phyloP scores from a whole-genome alignment of 2,888 invertebrate species.

The Mesochorus sp. region DNA sequence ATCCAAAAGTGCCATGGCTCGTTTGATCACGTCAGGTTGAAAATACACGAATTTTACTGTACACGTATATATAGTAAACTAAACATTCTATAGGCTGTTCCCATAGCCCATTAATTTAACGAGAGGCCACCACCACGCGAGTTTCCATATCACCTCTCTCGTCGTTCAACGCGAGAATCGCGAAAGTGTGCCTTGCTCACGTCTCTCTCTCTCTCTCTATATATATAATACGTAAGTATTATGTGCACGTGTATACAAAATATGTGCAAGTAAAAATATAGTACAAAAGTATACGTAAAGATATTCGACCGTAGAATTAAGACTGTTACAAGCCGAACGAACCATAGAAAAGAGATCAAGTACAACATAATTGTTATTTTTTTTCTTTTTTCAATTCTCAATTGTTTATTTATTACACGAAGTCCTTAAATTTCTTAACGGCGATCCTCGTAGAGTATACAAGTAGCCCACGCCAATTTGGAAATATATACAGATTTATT shows the following conservation, averaged over 20 bases:
- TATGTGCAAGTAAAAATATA: not conserved
- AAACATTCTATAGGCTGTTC: slow-evolving; percentile 13
- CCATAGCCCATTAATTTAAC: slow-evolving; percentile 58
- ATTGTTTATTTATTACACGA: not conserved
- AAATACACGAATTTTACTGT: not conserved
- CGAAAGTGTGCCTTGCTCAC: too few relatives aligned
- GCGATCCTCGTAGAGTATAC: not conserved
- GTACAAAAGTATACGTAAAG: not conserved
- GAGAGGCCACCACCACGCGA: slow-evolving; percentile 35
- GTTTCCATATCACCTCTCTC: not conserved
- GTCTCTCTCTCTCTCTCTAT: not conserved
- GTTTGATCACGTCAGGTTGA: too few relatives aligned
- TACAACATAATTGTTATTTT: slow-evolving; percentile 35
- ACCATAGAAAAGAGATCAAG: slow-evolving; percentile 31
- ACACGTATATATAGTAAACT: not conserved
- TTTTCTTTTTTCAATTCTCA: not conserved
- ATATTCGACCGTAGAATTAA: not conserved
- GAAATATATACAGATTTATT: not conserved
- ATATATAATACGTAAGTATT: not conserved
- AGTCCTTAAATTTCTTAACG: not conserved
- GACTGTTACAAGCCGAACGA: slow-evolving; percentile 33
- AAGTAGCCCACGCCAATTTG: not conserved
- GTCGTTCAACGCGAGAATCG: slow-evolving; percentile 24
- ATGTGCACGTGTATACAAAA: not conserved
- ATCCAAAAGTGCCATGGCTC: not conserved